phyloP scores from a whole-genome alignment of 2,888 invertebrate species.

The Lycophotia porphyrea region DNA sequence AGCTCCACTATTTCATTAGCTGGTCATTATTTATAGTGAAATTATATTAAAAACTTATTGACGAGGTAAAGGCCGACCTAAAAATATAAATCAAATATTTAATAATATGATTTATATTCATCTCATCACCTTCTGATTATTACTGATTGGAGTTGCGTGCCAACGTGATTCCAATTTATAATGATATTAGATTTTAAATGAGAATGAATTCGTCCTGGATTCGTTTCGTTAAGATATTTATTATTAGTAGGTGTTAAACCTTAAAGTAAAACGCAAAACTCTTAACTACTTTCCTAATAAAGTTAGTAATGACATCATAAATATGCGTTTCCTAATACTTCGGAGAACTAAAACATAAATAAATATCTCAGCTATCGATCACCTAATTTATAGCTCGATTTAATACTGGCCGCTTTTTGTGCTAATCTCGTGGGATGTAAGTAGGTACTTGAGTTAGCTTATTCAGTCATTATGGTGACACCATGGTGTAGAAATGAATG shows the following conservation, averaged over 20 bases:
- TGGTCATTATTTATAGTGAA: too few species aligned
- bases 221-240: background rate
- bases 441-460: background rate
- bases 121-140: conserved; percentile 1
- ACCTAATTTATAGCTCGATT: background rate
- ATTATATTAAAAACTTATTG: background rate
- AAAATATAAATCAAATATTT: conserved; percentile 2
- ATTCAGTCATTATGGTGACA: too few species aligned
- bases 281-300: background rate
- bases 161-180: conserved; percentile 9
- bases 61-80: conserved; percentile 2
- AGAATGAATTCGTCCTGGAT: too few species aligned
- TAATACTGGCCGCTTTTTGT: conserved; percentile 1
- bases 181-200: background rate
- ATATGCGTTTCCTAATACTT: conserved; percentile 15
- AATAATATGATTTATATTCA: conserved; percentile 16
- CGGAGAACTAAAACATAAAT: background rate
- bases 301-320: background rate
- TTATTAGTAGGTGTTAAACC: background rate
- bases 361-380: background rate
- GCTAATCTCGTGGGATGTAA: background rate
- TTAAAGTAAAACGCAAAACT: background rate
- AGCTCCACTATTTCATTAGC: too few species aligned
- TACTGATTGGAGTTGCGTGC: background rate
- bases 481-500: background rate